Evolutionary conservation across 2,888 invertebrate species (phyloP), one percentile per base, ranked within the genome.

Genomic region (Cancer borealis): DNA sequence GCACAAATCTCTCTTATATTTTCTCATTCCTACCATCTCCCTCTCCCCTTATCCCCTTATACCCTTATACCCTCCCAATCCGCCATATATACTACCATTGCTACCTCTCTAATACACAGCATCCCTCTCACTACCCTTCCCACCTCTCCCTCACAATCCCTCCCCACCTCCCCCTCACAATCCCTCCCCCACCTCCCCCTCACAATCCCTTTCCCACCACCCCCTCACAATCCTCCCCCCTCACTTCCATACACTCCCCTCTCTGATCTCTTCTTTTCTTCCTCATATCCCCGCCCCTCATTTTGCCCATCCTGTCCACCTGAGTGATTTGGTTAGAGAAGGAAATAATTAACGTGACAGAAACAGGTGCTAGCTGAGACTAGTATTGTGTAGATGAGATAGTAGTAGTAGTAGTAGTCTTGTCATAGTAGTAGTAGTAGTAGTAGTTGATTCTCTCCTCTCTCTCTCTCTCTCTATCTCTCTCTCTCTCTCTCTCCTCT

Each of bases 401-500:
- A 79, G 79, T 79, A 79, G 79, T 79, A 79, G 79, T 79, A 79
- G 79, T 79, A 79, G 79, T 66, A 79, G 79, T n/a, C n/a, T n/a
- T n/a, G n/a, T n/a, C n/a, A n/a, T 79, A 79, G 79, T 79, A 79
- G 79, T 30, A n/a, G n/a, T n/a, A n/a, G n/a, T n/a, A n/a, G n/a
- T n/a, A n/a, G n/a, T n/a, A n/a, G n/a, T n/a, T 30, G 30, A 26
- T 30, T 79, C 79, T 79, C 2, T 10, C 30, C 54, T 54, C 54
- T 14, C 17, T 17, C 17, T 17, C 54, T 21, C 30, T 30, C 30
- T 21, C 26, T 79, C 30, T 30, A 3, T 21, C 79, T 79, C 30
- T 30, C 30, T 30, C 79, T 3, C 21, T 30, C 79, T 49, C 30
- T 49, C 49, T 88, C 88, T 88, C n/a, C 88, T 14, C 46, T 45